Conservation (phyloP, 2,797 vertebrate genomes). For the Naso thynnoides region DNA sequence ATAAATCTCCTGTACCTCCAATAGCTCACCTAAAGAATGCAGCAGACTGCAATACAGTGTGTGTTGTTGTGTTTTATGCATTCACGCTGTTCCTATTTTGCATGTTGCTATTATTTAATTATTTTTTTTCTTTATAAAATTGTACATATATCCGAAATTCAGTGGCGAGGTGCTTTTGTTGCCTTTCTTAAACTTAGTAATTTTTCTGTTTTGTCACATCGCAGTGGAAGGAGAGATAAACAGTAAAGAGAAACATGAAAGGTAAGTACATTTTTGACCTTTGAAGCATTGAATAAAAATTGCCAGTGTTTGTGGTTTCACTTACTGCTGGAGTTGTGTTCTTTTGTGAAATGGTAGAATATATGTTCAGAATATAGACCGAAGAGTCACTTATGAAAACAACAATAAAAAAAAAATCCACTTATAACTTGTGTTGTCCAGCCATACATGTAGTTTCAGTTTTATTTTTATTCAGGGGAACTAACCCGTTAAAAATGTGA, state of each 20-base stretch:
- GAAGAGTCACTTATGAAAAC: no score
- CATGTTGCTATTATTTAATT: neutral
- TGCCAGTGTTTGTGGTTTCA: neutral
- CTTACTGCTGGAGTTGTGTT: no score
- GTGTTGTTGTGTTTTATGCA: neutral
- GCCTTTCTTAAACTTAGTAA: neutral
- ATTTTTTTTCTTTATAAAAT: neutral
- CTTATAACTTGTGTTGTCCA: neutral
- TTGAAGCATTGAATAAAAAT: neutral
- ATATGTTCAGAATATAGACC: no score
- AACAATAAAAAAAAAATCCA: no score
- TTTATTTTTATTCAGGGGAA: neutral
- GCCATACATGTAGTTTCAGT: neutral
- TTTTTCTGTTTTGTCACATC: constrained; percentile 37
- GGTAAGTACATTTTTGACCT: constrained; percentile 66
- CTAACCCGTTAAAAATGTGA: neutral
- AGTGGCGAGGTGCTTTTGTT: neutral
- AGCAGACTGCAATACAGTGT: neutral
- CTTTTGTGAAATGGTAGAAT: no score
- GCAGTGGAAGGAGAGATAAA: constrained; percentile 61
- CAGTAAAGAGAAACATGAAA: constrained; percentile 61
- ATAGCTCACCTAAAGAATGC: neutral
- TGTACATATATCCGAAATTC: neutral
- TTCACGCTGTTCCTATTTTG: neutral
- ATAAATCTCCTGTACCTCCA: neutral